A percentile compares a stretch with the other conserved stretches of the same genome.
phyloP scores from a whole-genome alignment of 2,113 vertebrate species.

The Hucho hucho region DNA sequence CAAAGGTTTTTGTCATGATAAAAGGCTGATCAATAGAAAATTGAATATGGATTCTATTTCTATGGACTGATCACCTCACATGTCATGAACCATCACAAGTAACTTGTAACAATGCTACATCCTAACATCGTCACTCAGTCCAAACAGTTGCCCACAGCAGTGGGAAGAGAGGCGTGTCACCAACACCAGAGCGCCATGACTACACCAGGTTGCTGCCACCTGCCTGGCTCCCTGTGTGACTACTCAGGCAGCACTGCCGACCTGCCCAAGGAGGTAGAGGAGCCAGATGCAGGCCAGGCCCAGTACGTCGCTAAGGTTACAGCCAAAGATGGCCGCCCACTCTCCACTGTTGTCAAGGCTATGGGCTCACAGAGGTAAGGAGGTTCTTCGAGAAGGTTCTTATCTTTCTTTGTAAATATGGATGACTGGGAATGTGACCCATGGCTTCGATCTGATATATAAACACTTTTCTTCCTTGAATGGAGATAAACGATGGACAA shows the following conservation, averaged over 20 bases:
- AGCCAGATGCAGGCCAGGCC: constrained; percentile 75
- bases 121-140: constrained; percentile 3
- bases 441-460: too few relatives aligned
- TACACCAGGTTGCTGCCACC: constrained; percentile 92
- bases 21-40: too few relatives aligned
- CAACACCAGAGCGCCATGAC: constrained; percentile 75
- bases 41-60: too few relatives aligned
- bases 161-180: constrained; percentile 28
- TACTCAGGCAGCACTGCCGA: constrained; percentile 79
- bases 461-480: too few relatives aligned
- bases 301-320: constrained; percentile 94
- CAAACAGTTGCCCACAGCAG: constrained; percentile 31
- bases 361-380: constrained; percentile 87
- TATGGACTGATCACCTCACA: too few relatives aligned
- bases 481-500: too few relatives aligned
- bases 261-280: constrained; percentile 87
- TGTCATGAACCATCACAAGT: too few relatives aligned
- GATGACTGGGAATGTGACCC: too few relatives aligned
- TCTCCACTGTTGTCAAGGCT: constrained; percentile 92
- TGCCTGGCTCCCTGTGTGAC: constrained; percentile 92
- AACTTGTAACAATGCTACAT: not conserved
- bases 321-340: constrained; percentile 88
- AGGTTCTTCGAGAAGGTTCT: too few relatives aligned
- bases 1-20: too few relatives aligned
- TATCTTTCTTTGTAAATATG: too few relatives aligned